A percentile compares a stretch with the other conserved stretches of the same genome.
Conservation (phyloP, 2,888 invertebrate species). For the Callosobruchus maculatus region DNA sequence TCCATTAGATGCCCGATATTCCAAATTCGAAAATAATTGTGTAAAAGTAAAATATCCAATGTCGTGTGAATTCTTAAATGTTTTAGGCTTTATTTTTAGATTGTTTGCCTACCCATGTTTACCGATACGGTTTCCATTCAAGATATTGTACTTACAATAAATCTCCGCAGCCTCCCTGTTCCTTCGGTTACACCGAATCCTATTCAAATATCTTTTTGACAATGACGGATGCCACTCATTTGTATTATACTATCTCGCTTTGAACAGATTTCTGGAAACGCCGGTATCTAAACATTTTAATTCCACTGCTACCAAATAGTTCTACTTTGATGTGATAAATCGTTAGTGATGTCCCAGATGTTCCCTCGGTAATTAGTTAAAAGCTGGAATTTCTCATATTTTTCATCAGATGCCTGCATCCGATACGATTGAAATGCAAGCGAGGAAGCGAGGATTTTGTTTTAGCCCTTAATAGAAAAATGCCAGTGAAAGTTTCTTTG, state of each 20-base stretch:
- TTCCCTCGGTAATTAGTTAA: background rate
- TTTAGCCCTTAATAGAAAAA: too few relatives aligned
- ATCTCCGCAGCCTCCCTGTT: background rate
- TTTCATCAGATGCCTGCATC: background rate
- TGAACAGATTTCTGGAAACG: background rate
- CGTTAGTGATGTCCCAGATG: background rate
- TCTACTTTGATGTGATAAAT: background rate
- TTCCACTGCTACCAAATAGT: background rate
- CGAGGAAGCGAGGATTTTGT: too few relatives aligned
- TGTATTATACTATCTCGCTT: background rate
- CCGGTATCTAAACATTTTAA: background rate
- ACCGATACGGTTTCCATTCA: background rate
- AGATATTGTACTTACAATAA: background rate
- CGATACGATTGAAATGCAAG: too few relatives aligned
- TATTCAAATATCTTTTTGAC: background rate
- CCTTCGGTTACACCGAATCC: background rate
- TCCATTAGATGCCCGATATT: too few relatives aligned
- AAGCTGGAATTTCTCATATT: background rate
- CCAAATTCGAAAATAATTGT: too few relatives aligned
- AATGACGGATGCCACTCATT: background rate
- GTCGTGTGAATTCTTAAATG: too few relatives aligned
- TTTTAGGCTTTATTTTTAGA: background rate
- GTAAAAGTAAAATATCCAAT: too few relatives aligned
- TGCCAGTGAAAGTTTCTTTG: too few relatives aligned
- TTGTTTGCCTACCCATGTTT: background rate